These are phyloP conservation scores for Porites lutea DNA, from an alignment of 64 coral and sea anemone genomes.

Conservation along the genomic window DNA sequence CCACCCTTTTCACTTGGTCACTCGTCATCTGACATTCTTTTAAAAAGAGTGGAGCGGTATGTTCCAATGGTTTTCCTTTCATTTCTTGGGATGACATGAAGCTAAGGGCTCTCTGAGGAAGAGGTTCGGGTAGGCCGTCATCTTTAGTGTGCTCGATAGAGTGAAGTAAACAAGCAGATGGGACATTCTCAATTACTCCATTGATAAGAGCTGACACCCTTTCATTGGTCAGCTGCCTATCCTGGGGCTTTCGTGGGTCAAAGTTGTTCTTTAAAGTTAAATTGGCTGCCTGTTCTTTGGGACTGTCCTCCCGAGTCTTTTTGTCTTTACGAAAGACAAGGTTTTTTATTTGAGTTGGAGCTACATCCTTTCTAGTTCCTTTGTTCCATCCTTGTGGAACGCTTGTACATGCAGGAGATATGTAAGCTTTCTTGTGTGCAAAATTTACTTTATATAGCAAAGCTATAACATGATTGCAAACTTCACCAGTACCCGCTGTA, in stretches of 20 bases:
- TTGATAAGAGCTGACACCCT: slow-evolving; percentile 44
- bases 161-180: slow-evolving; percentile 69
- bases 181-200: slow-evolving; percentile 17
- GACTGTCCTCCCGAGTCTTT: slow-evolving; percentile 22
- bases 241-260: slow-evolving; percentile 64
- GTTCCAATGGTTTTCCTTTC: slow-evolving; percentile 53
- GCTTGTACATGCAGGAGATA: slow-evolving; percentile 61
- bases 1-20: slow-evolving; percentile 64
- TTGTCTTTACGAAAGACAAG: slow-evolving; percentile 69
- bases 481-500: slow-evolving; percentile 58
- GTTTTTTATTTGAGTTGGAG: slow-evolving; percentile 42
- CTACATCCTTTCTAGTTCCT: background rate
- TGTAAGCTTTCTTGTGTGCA: slow-evolving; percentile 69
- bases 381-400: slow-evolving; percentile 49
- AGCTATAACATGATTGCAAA: slow-evolving; percentile 77
- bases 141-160: slow-evolving; percentile 46
- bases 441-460: slow-evolving; percentile 79
- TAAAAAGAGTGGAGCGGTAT: slow-evolving; percentile 31
- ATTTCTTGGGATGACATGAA: slow-evolving; percentile 71
- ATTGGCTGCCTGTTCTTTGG: background rate
- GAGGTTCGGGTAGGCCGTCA: slow-evolving; percentile 13
- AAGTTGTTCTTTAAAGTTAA: slow-evolving; percentile 42
- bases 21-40: slow-evolving; percentile 47
- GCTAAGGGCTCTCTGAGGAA: too few species aligned
- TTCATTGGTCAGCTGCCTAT: slow-evolving; percentile 59